Evolutionary conservation across 2,797 vertebrate species (phyloP).

Genomic region (Girardinus metallicus): DNA sequence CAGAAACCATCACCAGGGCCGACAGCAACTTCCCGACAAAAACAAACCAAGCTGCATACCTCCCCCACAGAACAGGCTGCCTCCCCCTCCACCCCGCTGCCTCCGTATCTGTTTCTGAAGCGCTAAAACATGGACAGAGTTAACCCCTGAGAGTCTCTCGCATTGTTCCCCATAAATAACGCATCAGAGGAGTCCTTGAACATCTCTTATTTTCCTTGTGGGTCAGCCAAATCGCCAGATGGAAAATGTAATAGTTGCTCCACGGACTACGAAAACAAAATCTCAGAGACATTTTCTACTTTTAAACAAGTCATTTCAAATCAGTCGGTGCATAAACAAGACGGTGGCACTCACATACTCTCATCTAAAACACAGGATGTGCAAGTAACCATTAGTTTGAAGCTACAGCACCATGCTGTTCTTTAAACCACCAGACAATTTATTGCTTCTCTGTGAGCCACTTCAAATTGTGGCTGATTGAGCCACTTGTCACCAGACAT

Average conservation of each 20-base stretch:
- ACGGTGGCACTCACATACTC: background rate
- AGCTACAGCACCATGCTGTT: background rate
- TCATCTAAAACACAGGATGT: constrained; percentile 5
- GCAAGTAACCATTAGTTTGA: background rate
- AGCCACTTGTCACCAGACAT: constrained; percentile 14
- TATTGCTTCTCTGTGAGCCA: background rate
- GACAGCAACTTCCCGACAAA: constrained; percentile 40
- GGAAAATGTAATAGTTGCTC: constrained; percentile 21
- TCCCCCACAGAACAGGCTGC: constrained; percentile 29
- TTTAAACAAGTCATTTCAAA: constrained; percentile 16
- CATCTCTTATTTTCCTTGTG: constrained; percentile 4
- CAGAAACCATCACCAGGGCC: constrained; percentile 42
- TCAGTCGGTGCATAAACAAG: constrained; percentile 13
- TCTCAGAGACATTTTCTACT: background rate
- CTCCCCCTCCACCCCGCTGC: constrained; percentile 15
- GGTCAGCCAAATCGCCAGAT: constrained; percentile 16
- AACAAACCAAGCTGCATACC: constrained; percentile 34
- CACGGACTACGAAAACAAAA: background rate
- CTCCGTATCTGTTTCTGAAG: constrained; percentile 30
- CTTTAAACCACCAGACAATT: constrained; percentile 25
- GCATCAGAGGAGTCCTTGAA: constrained; percentile 26
- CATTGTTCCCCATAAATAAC: constrained; percentile 32
- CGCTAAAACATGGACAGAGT: constrained; percentile 7
- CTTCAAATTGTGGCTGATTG: constrained; percentile 18
- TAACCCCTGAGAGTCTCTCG: constrained; percentile 16